Evolutionary conservation across 2,113 vertebrate genomes (phyloP).

Genomic region (Xyrauchen texanus): DNA sequence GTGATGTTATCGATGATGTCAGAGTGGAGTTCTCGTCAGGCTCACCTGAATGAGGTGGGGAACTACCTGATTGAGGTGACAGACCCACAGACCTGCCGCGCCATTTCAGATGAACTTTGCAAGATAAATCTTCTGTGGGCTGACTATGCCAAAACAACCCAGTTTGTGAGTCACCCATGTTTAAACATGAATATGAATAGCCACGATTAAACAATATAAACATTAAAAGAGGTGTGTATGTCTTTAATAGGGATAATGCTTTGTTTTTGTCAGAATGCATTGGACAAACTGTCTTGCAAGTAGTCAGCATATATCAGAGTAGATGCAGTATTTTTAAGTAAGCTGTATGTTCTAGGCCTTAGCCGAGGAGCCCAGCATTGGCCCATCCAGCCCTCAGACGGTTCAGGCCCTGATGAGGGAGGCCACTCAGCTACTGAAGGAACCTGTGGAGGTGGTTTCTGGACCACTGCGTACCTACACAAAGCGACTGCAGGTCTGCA

Average conservation of each 20-base stretch:
- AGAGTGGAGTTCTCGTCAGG: slow-evolving; percentile 79
- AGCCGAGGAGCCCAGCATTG: slow-evolving; percentile 44
- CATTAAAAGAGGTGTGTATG: background rate
- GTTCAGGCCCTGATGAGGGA: slow-evolving; percentile 63
- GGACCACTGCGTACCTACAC: slow-evolving; percentile 64
- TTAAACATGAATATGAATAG: background rate
- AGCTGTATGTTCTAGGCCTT: slow-evolving; percentile 53
- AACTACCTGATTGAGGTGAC: slow-evolving; percentile 83
- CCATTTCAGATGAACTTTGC: slow-evolving; percentile 82
- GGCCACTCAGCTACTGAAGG: slow-evolving; percentile 62
- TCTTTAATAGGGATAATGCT: background rate
- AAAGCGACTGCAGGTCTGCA: slow-evolving; percentile 70
- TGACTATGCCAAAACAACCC: slow-evolving; percentile 79
- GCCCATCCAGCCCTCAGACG: slow-evolving; percentile 54
- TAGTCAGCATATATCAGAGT: background rate
- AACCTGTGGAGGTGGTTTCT: slow-evolving; percentile 63
- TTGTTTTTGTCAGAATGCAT: background rate
- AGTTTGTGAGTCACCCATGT: slow-evolving; percentile 74
- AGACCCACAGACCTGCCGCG: slow-evolving; percentile 76
- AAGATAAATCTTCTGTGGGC: slow-evolving; percentile 86
- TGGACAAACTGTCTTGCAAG: background rate
- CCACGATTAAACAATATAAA: too few relatives aligned
- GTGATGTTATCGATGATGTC: slow-evolving; percentile 71
- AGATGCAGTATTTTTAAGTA: background rate
- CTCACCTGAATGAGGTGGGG: slow-evolving; percentile 82